A percentile compares a stretch with the other conserved stretches of the same genome.
phyloP scores from a whole-genome alignment of 64 coral and sea anemone genomes.

The Anthopleura sola region DNA sequence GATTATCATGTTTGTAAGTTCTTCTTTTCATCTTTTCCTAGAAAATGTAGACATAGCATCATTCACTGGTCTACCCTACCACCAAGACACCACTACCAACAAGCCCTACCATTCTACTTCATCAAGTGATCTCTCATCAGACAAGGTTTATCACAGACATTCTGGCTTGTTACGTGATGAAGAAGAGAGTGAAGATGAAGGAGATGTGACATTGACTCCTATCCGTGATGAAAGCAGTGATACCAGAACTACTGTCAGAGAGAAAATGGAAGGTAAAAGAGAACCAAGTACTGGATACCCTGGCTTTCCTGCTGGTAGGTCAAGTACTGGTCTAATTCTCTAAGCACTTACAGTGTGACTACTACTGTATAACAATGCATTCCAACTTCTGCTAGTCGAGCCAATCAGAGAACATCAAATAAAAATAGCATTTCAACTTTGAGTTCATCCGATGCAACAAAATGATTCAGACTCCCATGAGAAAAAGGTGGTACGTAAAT shows the following conservation, averaged over 20 bases:
- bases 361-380: no score
- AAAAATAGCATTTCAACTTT: no score
- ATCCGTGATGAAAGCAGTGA: conserved; percentile 2
- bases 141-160: neutral
- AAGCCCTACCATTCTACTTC: neutral
- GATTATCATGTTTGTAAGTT: neutral
- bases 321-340: neutral
- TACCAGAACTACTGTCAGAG: neutral
- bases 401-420: no score
- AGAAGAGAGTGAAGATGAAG: conserved; percentile 15
- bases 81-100: neutral
- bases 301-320: neutral
- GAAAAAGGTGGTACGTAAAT: no score
- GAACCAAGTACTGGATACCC: neutral
- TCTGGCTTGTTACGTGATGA: neutral
- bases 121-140: conserved; percentile 5
- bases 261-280: neutral
- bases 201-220: conserved; percentile 1
- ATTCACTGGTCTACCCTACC: conserved; percentile 60
- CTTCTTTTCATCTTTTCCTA: conserved; percentile 29
- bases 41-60: conserved; percentile 85
- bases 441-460: no score
- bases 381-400: no score
- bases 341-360: no score
- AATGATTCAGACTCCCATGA: no score